Evolutionary conservation across 2,797 vertebrate species (phyloP), one percentile per base, ranked within the genome.

Genomic region (Lacerta viridis): DNA sequence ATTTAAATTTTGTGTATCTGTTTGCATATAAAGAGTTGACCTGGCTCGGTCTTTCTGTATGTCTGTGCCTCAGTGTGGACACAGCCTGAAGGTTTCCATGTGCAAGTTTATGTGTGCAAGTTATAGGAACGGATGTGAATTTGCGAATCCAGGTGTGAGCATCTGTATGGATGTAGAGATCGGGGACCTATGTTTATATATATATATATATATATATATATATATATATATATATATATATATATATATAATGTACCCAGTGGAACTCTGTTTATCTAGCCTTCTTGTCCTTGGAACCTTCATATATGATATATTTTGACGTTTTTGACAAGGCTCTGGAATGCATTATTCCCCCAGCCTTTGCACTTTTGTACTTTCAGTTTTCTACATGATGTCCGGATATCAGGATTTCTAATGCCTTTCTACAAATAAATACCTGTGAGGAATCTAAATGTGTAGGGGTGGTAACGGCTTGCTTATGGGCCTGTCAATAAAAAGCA

Each of bases 401-500:
- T 23, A 36, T 72, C 2, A 13, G 39, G 39, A 43, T 23, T 29
- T 29, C 2, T 71, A 18, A 80, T 7, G 82, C 74, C 3, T 23
- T 3, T 68, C 10, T 0, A 61, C 46, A 1, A 86, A 87, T 90
- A 90, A 90, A 9, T 66, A 59, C 13, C 4, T 18, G 15, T 1
- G n/a, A 85, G 3, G n/a, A 27, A 41, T 61, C 64, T 80, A 75
- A 77, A 86, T 86, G 46, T 25, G 1, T 25, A 29, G 23, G 0
- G 50, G 59, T 79, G 77, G n/a, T 75, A 13, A 89, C 83, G 80
- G 43, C 69, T 33, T 75, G 90, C 88, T 85, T 68, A 68, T 92
- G 96, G 95, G 95, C 95, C 96, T 77, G 90, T 80, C 90, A 83
- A 13, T 69, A 55, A 11, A 11, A 92, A 68, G 89, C 89, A 23